These are phyloP conservation scores for Cardinalis cardinalis DNA, from an alignment of 2,113 vertebrate species.

Conservation along the genomic window DNA sequence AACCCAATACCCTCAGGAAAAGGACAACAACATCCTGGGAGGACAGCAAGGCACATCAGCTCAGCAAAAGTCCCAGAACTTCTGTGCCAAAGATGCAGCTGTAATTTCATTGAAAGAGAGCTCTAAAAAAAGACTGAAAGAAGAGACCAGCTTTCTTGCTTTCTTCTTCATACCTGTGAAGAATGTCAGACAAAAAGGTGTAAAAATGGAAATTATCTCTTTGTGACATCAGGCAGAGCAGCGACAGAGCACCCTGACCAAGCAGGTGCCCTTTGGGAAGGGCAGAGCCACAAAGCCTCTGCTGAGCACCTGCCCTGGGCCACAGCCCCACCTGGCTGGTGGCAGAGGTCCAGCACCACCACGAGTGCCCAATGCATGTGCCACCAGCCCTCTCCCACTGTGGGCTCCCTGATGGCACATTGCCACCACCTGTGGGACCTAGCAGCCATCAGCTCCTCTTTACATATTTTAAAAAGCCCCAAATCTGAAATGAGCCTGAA, in stretches of 20 bases:
- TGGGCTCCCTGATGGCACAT: neutral
- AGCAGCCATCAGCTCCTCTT: neutral
- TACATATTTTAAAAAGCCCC: neutral
- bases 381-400: neutral
- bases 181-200: neutral
- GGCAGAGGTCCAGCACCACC: neutral
- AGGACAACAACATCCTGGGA: neutral
- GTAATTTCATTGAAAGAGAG: neutral
- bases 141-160: neutral
- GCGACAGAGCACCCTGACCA: neutral
- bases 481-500: neutral
- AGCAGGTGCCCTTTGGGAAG: neutral
- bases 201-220: neutral
- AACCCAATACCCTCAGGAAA: neutral
- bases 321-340: rapidly evolving
- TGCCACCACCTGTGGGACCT: rapidly evolving
- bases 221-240: neutral
- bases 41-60: neutral
- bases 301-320: neutral
- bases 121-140: neutral
- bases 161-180: neutral
- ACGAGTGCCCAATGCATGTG: rapidly evolving
- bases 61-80: neutral
- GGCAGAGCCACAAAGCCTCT: neutral
- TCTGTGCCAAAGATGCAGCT: neutral